Conservation (phyloP, 2,797 vertebrate species). For the Girardinus metallicus region DNA sequence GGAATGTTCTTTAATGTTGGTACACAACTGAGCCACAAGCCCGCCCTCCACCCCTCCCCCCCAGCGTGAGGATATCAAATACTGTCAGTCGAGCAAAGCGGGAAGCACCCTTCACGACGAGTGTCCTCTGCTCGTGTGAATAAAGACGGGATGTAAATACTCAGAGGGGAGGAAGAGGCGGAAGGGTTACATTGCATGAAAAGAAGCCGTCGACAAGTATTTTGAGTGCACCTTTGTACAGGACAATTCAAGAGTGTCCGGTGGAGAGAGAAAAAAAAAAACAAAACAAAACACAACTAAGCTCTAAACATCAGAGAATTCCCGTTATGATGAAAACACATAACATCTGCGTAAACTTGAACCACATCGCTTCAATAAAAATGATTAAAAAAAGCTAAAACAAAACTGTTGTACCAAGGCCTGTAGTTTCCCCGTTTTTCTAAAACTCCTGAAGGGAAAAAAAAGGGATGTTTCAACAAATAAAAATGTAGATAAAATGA, state of each 20-base stretch:
- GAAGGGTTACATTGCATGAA: conserved; percentile 81
- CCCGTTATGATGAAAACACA: conserved; percentile 74
- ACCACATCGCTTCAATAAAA: conserved; percentile 51
- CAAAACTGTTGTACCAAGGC: conserved; percentile 68
- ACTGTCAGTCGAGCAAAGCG: conserved; percentile 68
- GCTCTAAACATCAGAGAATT: conserved; percentile 83
- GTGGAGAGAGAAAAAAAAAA: conserved; percentile 65
- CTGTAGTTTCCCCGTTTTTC: conserved; percentile 36
- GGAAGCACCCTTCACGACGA: conserved; percentile 69
- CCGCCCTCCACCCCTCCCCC: conserved; percentile 17
- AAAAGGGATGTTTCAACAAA: conserved; percentile 47
- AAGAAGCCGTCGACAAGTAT: conserved; percentile 83
- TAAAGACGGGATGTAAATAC: conserved; percentile 48
- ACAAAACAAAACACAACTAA: conserved; percentile 75
- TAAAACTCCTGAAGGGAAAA: conserved; percentile 22
- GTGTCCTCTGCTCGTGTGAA: conserved; percentile 56
- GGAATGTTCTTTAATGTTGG: conserved; percentile 84
- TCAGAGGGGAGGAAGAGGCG: conserved; percentile 28
- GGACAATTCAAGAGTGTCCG: conserved; percentile 81
- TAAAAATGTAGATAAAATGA: conserved; percentile 64
- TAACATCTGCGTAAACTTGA: conserved; percentile 67
- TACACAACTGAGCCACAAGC: conserved; percentile 75
- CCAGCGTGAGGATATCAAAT: conserved; percentile 84
- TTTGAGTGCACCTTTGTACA: conserved; percentile 84
- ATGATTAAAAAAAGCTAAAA: conserved; percentile 26